Evolutionary conservation across 2,888 invertebrate genomes (phyloP).

Genomic region (Unio pictorum): DNA sequence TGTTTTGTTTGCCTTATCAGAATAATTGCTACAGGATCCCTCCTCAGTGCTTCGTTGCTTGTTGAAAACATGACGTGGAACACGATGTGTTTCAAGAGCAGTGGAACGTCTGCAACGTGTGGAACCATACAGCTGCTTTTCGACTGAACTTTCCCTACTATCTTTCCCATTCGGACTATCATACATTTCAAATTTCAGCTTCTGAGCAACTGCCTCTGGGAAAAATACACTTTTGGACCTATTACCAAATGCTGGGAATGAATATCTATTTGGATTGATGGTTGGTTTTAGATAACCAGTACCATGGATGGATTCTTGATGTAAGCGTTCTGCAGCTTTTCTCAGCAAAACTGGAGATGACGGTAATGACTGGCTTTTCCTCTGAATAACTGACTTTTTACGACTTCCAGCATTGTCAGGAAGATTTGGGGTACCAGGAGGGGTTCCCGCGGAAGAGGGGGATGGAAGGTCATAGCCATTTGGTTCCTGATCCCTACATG

Average conservation of each 20-base stretch:
- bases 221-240: constrained; percentile 47
- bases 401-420: constrained; percentile 8
- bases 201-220: constrained; percentile 45
- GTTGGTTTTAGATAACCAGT: constrained; percentile 30
- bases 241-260: constrained; percentile 32
- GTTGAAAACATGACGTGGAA: too few relatives aligned
- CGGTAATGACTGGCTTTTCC: constrained; percentile 65
- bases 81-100: too few relatives aligned
- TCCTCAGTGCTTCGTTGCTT: too few relatives aligned
- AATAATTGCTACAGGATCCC: too few relatives aligned
- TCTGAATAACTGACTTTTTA: constrained; percentile 6
- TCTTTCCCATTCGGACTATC: constrained; percentile 29
- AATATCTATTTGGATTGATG: constrained; percentile 30
- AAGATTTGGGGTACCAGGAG: constrained; percentile 61
- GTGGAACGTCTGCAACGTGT: too few relatives aligned
- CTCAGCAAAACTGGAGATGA: constrained; percentile 62
- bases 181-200: constrained; percentile 47
- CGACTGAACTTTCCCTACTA: constrained; percentile 29
- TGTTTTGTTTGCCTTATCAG: too few relatives aligned
- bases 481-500: constrained; percentile 36
- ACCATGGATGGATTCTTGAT: constrained; percentile 62
- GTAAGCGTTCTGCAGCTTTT: constrained; percentile 59
- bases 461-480: constrained; percentile 80
- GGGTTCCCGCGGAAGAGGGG: constrained; percentile 72
- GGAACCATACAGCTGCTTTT: constrained; percentile 5